A percentile compares a stretch with the other conserved stretches of the same genome.
Conservation (phyloP, 2,888 invertebrate genomes). For the Bibio marci region DNA sequence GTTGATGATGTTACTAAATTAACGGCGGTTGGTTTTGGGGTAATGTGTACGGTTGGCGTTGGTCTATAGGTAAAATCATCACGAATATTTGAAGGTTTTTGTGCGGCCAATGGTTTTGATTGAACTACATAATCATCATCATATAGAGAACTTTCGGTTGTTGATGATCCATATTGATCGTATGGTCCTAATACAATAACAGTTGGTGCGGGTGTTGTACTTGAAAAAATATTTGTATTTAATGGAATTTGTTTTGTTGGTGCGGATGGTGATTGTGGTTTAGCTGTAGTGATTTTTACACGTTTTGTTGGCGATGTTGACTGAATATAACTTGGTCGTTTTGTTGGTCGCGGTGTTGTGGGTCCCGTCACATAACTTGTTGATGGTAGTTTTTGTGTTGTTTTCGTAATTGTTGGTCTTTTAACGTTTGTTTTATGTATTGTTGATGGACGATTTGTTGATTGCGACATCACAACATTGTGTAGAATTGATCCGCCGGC, state of each 20-base stretch:
- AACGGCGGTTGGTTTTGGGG: constrained; percentile 43
- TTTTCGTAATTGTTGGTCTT: constrained; percentile 1
- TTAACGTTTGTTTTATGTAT: neutral
- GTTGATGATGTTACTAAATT: constrained; percentile 16
- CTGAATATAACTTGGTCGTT: constrained; percentile 29
- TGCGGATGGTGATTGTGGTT: constrained; percentile 21
- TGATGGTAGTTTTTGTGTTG: constrained; percentile 8
- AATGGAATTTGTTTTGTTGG: constrained; percentile 7
- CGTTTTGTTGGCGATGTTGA: constrained; percentile 32
- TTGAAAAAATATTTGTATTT: constrained; percentile 15
- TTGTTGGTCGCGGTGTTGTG: constrained; percentile 13
- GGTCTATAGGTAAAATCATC: constrained; percentile 35
- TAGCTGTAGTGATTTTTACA: constrained; percentile 18
- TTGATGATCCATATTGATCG: constrained; percentile 17
- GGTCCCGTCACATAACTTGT: constrained; percentile 10
- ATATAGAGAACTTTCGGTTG: neutral
- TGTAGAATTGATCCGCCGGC: neutral
- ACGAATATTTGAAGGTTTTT: neutral
- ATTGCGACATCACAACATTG: constrained; percentile 7
- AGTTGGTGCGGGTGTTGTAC: constrained; percentile 34
- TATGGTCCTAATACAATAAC: constrained; percentile 39
- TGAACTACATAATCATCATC: neutral
- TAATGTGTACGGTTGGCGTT: constrained; percentile 45
- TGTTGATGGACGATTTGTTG: constrained; percentile 4
- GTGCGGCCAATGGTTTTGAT: neutral